Conservation (phyloP, 1,140 invertebrate genomes). For the Ditylenchus dipsaci region DNA sequence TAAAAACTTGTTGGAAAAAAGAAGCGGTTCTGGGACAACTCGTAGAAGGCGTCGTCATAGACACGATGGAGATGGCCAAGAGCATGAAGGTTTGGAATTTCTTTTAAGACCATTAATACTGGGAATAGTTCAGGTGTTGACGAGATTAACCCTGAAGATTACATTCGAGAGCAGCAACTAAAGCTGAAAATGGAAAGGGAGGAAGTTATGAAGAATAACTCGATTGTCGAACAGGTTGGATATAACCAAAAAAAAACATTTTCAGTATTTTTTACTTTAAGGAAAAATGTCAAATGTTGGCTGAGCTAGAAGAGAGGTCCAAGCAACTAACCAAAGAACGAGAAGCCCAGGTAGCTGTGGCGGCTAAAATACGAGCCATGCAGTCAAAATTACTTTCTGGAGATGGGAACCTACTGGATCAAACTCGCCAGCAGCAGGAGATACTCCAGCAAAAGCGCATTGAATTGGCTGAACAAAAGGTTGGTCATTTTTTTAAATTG, state of each 20-base stretch:
- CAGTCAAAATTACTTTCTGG: conserved; percentile 82
- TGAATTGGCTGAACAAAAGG: conserved; percentile 79
- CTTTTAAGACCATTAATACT: conserved; percentile 6
- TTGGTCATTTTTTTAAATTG: conserved; percentile 42
- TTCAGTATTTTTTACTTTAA: conserved; percentile 13
- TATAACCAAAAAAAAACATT: background rate
- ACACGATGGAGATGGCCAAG: background rate
- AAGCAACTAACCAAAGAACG: conserved; percentile 63
- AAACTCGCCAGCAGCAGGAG: conserved; percentile 80
- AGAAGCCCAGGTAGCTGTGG: conserved; percentile 60
- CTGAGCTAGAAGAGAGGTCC: conserved; percentile 65
- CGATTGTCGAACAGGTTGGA: conserved; percentile 61
- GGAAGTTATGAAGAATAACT: conserved; percentile 63
- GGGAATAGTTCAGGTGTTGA: conserved; percentile 40
- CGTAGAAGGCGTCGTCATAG: background rate
- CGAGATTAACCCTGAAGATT: conserved; percentile 59
- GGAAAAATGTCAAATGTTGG: conserved; percentile 66
- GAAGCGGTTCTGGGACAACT: conserved; percentile 54
- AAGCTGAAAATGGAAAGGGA: conserved; percentile 64
- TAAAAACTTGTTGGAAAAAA: conserved; percentile 56
- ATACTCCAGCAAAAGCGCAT: conserved; percentile 73
- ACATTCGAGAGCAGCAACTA: conserved; percentile 60
- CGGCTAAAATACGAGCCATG: conserved; percentile 66
- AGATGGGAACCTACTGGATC: conserved; percentile 79
- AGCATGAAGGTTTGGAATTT: background rate